These are phyloP conservation scores for Ctenopoma multispine DNA, from an alignment of 2,797 vertebrate species.

Conservation along the genomic window DNA sequence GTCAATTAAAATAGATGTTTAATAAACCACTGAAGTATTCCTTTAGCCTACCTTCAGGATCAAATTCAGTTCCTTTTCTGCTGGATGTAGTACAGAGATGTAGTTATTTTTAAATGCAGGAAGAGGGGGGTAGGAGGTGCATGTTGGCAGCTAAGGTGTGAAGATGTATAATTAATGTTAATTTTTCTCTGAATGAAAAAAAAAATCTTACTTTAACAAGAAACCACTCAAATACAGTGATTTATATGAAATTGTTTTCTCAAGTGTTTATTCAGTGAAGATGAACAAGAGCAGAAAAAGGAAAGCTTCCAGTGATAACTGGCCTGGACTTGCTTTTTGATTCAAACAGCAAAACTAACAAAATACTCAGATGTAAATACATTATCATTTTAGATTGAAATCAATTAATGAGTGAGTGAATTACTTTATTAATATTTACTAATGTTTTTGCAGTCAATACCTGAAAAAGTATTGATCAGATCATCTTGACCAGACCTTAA, in stretches of 20 bases:
- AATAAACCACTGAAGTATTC: not conserved
- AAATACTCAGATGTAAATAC: not conserved
- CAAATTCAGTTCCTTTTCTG: not conserved
- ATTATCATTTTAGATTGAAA: not conserved
- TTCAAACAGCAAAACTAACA: not conserved
- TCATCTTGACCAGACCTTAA: no score
- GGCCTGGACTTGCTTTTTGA: not conserved
- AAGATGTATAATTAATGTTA: conserved; percentile 4
- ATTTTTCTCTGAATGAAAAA: not conserved
- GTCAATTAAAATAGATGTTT: not conserved
- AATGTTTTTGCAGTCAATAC: no score
- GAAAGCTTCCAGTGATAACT: not conserved
- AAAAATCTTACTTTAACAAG: not conserved
- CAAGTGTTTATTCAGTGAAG: not conserved
- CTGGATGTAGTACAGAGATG: not conserved
- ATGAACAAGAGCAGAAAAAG: not conserved
- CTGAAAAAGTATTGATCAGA: no score
- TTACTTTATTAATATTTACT: no score
- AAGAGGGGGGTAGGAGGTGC: not conserved
- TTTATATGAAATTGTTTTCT: not conserved
- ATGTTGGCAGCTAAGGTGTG: conserved; percentile 11
- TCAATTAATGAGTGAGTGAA: no score
- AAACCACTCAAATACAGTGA: not conserved
- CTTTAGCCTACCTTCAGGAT: not conserved
- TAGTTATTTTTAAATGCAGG: conserved; percentile 5